A percentile compares a stretch with the other conserved stretches of the same genome.
Conservation (phyloP, 2,888 invertebrate species). For the Lacanobia wlatinum region DNA sequence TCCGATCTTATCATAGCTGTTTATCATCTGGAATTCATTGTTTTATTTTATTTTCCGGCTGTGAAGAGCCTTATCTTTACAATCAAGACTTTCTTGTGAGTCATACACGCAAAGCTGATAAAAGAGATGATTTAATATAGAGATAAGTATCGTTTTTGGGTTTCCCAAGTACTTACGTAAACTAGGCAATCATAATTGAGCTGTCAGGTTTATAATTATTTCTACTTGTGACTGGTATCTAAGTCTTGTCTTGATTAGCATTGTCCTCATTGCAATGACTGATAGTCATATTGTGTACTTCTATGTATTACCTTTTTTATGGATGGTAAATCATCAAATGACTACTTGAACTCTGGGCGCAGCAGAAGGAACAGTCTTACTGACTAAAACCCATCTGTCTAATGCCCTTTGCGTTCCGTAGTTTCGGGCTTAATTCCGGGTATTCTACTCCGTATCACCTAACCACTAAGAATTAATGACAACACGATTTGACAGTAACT, state of each 20-base stretch:
- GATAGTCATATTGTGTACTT: neutral
- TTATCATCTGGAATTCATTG: neutral
- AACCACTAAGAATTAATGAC: no score
- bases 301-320: no score
- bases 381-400: no score
- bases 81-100: constrained; percentile 24
- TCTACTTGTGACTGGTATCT: neutral
- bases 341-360: no score
- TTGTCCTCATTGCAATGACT: neutral
- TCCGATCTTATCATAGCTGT: neutral
- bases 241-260: neutral
- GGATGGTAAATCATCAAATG: no score
- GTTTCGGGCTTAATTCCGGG: no score
- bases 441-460: no score
- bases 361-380: no score
- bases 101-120: constrained; percentile 12
- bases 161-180: constrained; percentile 15
- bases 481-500: no score
- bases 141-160: constrained; percentile 8
- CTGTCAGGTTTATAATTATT: constrained; percentile 21
- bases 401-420: no score
- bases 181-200: constrained; percentile 2
- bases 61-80: neutral
- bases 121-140: neutral
- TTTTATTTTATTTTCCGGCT: neutral